Percentiles rank a stretch among this genome's conserved stretches.
These are phyloP conservation scores for Spheniscus humboldti DNA, from an alignment of 2,797 vertebrate species.

Conservation along the genomic window DNA sequence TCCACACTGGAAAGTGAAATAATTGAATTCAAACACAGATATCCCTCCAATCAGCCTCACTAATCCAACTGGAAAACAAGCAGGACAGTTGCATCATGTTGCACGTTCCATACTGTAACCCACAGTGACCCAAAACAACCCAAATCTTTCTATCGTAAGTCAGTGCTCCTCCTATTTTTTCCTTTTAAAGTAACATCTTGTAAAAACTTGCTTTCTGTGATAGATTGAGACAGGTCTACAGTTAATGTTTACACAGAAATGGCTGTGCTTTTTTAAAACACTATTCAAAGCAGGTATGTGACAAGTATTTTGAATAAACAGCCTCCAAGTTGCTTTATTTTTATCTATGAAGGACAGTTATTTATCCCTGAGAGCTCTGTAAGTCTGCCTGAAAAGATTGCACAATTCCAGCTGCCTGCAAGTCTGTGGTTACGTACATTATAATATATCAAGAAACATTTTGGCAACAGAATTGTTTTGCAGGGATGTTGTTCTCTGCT, in stretches of 20 bases:
- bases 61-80: neutral
- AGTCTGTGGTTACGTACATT: neutral
- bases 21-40: neutral
- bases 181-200: neutral
- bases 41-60: neutral
- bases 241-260: neutral
- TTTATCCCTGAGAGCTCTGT: neutral
- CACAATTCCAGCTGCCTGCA: constrained; percentile 4
- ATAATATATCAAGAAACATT: neutral
- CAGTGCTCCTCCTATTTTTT: neutral
- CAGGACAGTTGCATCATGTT: neutral
- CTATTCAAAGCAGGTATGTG: neutral
- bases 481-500: neutral
- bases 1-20: neutral
- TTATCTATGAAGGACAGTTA: neutral
- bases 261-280: neutral
- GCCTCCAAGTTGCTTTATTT: neutral
- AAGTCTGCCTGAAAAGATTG: neutral
- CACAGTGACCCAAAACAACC: neutral
- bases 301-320: neutral
- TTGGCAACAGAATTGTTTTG: neutral
- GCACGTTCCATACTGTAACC: neutral
- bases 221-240: neutral
- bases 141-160: neutral
- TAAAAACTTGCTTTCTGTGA: neutral